Conservation (phyloP, 1,140 invertebrate genomes). For the Pseudomyrmex gracilis region DNA sequence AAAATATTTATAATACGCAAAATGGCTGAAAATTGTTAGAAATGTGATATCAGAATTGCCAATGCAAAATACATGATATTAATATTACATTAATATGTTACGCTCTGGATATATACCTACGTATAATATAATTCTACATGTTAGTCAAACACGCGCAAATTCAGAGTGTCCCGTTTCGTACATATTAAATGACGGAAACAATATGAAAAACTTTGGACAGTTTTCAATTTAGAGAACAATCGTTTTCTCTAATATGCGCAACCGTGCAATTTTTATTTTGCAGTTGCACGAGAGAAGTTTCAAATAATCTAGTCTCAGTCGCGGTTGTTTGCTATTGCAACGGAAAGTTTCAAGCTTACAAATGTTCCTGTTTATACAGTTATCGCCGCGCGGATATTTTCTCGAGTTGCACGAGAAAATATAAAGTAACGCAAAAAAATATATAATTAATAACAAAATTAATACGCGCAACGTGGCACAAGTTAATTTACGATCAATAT, state of each 20-base stretch:
- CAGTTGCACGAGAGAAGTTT: conserved; percentile 30
- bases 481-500: conserved; percentile 9
- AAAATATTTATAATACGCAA: not conserved
- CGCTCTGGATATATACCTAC: not conserved
- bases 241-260: not conserved
- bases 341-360: conserved; percentile 27
- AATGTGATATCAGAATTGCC: not conserved
- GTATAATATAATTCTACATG: no score
- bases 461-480: no score
- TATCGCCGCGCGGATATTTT: conserved; percentile 14
- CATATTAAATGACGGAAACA: not conserved
- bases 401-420: conserved; percentile 41
- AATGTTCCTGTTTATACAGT: conserved; percentile 42
- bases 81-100: conserved; percentile 11
- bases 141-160: not conserved
- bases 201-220: not conserved
- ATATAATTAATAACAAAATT: not conserved
- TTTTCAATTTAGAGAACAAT: conserved; percentile 2
- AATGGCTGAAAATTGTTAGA: not conserved
- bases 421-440: not conserved
- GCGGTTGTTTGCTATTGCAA: conserved; percentile 43
- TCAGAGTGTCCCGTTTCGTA: not conserved
- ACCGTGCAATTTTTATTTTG: not conserved
- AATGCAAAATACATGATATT: conserved; percentile 19
- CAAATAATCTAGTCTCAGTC: conserved; percentile 33